A percentile compares a stretch with the other conserved stretches of the same genome.
Conservation (phyloP, 2,888 invertebrate genomes). For the Anticlea derivata region DNA sequence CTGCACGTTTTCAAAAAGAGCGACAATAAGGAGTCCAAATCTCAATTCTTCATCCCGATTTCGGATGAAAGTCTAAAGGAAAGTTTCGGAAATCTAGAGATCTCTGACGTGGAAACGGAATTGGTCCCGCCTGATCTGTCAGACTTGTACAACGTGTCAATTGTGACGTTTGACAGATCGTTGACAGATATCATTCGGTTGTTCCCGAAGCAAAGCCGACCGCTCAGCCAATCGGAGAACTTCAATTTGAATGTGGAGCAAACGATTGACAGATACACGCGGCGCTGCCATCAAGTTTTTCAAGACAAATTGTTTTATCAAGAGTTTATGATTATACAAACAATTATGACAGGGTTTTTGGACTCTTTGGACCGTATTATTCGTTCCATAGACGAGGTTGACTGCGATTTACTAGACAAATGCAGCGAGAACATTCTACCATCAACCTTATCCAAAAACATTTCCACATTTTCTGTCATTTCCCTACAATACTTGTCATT, state of each 20-base stretch:
- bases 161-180: constrained; percentile 64
- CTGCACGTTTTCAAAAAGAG: constrained; percentile 73
- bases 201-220: constrained; percentile 76
- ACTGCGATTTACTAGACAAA: constrained; percentile 75
- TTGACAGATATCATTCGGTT: constrained; percentile 65
- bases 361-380: constrained; percentile 58
- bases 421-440: constrained; percentile 68
- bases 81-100: constrained; percentile 67
- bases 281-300: constrained; percentile 77
- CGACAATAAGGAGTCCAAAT: constrained; percentile 74
- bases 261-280: constrained; percentile 75
- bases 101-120: constrained; percentile 68
- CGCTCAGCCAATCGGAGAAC: constrained; percentile 77
- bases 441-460: constrained; percentile 57
- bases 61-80: constrained; percentile 63
- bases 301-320: constrained; percentile 78
- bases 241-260: constrained; percentile 70
- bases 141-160: constrained; percentile 58
- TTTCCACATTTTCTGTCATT: constrained; percentile 72
- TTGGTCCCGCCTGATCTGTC: constrained; percentile 65
- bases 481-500: constrained; percentile 77
- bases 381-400: constrained; percentile 60
- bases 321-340: constrained; percentile 70
- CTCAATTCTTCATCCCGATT: constrained; percentile 78
- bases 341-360: constrained; percentile 63